Evolutionary conservation across 2,888 invertebrate genomes (phyloP).

Genomic region (Liodrosophila aerea): DNA sequence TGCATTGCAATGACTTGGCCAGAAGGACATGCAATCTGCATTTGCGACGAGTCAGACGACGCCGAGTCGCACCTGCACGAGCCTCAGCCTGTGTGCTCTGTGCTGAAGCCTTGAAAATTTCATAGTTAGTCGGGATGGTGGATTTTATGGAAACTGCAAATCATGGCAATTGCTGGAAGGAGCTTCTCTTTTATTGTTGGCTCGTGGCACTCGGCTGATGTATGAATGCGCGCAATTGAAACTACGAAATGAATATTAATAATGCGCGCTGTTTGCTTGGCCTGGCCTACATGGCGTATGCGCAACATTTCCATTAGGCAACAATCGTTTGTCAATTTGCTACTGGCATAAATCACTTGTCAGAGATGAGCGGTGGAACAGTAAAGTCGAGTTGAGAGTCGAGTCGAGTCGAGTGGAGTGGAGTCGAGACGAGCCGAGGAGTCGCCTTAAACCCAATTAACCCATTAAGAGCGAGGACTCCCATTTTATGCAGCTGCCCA

Average conservation of each 20-base stretch:
- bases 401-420: neutral
- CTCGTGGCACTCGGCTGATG: slow-evolving; percentile 40
- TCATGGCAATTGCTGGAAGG: slow-evolving; percentile 52
- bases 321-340: slow-evolving; percentile 68
- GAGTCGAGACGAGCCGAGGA: slow-evolving; percentile 11
- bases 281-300: slow-evolving; percentile 40
- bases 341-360: slow-evolving; percentile 54
- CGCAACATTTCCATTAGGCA: slow-evolving; percentile 60
- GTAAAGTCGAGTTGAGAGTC: neutral
- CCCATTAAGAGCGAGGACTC: slow-evolving; percentile 58
- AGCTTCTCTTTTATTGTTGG: slow-evolving; percentile 44
- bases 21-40: slow-evolving; percentile 68
- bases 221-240: slow-evolving; percentile 43
- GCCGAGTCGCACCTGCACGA: slow-evolving; percentile 6
- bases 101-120: slow-evolving; percentile 27
- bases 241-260: slow-evolving; percentile 70
- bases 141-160: slow-evolving; percentile 55
- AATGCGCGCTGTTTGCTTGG: slow-evolving; percentile 35
- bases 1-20: slow-evolving; percentile 59
- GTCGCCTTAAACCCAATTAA: slow-evolving; percentile 69
- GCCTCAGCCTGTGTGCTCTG: neutral
- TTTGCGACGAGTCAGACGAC: slow-evolving; percentile 39
- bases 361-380: slow-evolving; percentile 2
- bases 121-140: slow-evolving; percentile 2
- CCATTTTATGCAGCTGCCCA: slow-evolving; percentile 61